Evolutionary conservation across 2,797 vertebrate species (phyloP).

Genomic region (Squalus acanthias): DNA sequence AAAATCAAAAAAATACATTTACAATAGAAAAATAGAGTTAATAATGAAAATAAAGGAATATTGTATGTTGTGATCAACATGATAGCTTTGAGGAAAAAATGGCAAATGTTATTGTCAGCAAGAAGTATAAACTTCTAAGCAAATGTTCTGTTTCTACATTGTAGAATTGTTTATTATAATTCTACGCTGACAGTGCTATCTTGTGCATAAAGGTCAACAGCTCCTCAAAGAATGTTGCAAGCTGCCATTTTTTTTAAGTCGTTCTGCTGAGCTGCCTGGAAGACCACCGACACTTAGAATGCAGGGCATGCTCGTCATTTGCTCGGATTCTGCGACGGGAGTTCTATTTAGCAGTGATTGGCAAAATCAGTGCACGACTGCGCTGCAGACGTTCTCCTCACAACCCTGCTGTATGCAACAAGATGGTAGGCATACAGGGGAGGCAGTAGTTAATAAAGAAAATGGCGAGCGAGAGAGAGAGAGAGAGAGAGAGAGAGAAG

Average conservation of each 20-base stretch:
- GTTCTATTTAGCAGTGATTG: constrained; percentile 44
- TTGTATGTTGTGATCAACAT: not conserved
- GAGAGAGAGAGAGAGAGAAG: constrained; percentile 38
- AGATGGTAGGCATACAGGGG: constrained; percentile 29
- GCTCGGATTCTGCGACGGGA: constrained; percentile 40
- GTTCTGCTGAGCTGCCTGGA: constrained; percentile 20
- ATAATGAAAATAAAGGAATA: not conserved
- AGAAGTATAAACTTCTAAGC: not conserved
- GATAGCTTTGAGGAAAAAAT: not conserved
- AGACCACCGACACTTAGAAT: constrained; percentile 38
- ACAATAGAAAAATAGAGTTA: not conserved
- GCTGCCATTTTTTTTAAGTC: constrained; percentile 25
- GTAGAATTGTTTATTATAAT: constrained; percentile 1
- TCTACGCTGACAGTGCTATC: constrained; percentile 22
- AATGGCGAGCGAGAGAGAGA: constrained; percentile 36
- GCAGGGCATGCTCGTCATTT: constrained; percentile 41
- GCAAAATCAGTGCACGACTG: constrained; percentile 39
- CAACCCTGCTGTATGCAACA: constrained; percentile 16
- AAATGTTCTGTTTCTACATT: not conserved
- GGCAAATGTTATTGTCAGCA: not conserved
- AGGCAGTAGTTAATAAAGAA: constrained; percentile 28
- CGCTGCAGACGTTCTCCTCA: constrained; percentile 30
- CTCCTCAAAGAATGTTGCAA: constrained; percentile 26
- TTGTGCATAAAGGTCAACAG: not conserved
- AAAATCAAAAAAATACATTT: not conserved